Conservation (phyloP, 1,140 invertebrate genomes). For the Brachystomella parvula region DNA sequence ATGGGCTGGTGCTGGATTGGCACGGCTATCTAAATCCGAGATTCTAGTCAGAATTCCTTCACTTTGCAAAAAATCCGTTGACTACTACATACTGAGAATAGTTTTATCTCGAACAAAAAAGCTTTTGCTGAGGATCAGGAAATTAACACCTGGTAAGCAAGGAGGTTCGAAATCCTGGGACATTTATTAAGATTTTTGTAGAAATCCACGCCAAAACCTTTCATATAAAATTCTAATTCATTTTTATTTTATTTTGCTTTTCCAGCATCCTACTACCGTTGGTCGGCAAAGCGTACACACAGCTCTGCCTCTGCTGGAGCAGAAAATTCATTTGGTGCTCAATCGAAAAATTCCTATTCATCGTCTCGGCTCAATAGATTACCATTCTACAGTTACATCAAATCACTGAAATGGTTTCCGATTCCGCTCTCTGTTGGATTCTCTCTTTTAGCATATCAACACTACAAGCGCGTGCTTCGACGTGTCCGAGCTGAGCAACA, state of each 20-base stretch:
- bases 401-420: slow-evolving; percentile 43
- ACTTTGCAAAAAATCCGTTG: slow-evolving; percentile 20
- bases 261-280: neutral
- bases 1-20: too few species aligned
- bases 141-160: neutral
- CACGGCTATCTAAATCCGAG: neutral
- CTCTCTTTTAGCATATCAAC: slow-evolving; percentile 42
- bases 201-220: neutral
- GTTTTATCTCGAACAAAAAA: neutral
- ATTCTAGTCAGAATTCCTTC: slow-evolving; percentile 23
- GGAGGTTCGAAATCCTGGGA: neutral
- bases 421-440: slow-evolving; percentile 43
- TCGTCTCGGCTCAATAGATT: neutral
- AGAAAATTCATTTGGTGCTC: neutral
- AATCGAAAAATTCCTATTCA: neutral
- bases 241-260: neutral
- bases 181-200: neutral
- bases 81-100: slow-evolving; percentile 8
- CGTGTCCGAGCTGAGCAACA: slow-evolving; percentile 8
- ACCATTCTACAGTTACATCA: slow-evolving; percentile 34
- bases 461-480: slow-evolving; percentile 39
- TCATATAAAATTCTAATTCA: neutral
- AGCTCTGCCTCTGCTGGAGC: neutral
- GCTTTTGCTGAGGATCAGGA: slow-evolving; percentile 2
- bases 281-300: neutral